These are phyloP conservation scores for Poeciliopsis turrubarensis DNA, from an alignment of 2,113 vertebrate genomes.

Conservation along the genomic window DNA sequence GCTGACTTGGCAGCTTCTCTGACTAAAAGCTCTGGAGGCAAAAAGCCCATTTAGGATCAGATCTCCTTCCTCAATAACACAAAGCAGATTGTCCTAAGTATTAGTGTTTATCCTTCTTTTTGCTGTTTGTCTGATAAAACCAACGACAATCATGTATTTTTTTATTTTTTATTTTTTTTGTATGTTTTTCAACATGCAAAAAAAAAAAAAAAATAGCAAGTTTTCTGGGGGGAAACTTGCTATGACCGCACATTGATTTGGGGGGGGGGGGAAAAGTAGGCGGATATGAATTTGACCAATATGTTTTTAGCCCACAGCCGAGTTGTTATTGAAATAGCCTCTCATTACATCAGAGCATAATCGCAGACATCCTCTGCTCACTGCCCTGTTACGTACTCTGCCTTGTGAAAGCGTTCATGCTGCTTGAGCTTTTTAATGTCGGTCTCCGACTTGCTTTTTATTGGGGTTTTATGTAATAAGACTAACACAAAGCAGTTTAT, in stretches of 20 bases:
- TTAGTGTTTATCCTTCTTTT: background rate
- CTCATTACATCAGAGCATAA: slow-evolving; percentile 54
- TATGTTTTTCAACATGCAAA: background rate
- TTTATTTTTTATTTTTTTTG: background rate
- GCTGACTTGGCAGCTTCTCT: background rate
- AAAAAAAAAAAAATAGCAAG: too few species aligned
- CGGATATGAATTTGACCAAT: slow-evolving; percentile 19
- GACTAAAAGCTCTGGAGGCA: background rate
- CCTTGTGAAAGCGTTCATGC: background rate
- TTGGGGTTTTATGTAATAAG: background rate
- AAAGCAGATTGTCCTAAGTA: background rate
- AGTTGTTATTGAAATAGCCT: slow-evolving; percentile 24
- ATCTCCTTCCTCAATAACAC: background rate
- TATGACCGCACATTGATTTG: background rate
- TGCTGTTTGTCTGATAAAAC: background rate
- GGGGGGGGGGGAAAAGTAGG: background rate
- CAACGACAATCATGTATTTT: too few species aligned
- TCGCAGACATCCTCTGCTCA: slow-evolving; percentile 39
- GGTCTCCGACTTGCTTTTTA: background rate
- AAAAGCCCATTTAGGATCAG: background rate
- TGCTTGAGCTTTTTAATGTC: too few species aligned
- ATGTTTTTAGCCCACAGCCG: slow-evolving; percentile 23
- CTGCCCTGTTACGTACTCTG: slow-evolving; percentile 28
- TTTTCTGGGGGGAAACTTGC: too few species aligned
- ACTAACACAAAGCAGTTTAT: background rate